Base-by-base conservation (phyloP, 2,797 vertebrate genomes). In the Melanotaenia nigrans region DNA sequence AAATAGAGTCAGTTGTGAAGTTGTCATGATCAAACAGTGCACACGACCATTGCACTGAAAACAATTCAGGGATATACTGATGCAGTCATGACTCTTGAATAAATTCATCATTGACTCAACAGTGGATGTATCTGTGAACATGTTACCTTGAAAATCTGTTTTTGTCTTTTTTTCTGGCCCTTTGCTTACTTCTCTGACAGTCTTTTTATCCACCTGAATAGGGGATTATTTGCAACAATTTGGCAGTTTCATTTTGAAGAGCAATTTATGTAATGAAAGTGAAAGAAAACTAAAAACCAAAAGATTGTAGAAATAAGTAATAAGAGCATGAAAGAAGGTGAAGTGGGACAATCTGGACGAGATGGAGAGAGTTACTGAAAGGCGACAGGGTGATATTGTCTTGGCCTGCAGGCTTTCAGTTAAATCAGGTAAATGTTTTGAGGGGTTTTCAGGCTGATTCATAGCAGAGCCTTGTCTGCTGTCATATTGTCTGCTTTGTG, bases 381-480 rank as follows among this genome's bases (percentile, higher is more conserved):
- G 56, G 67, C 36, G 38, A 62, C 63, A 28, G 35, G 30, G 25
- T 87, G 35, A 81, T 85, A 79, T 78, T 68, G 49, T 71, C 71
- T 62, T 66, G 68, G 77, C 71, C 71, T 71, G 53, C 25, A 25
- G 42, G 61, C 4, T 70, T 74, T 67, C 53, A 54, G 76, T 40
- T 72, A 77, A 86, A 83, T 68, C 24, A 78, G 79, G 61, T 7
- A 65, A 84, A 68, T 75, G 55, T 58, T 77, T 82, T 71, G 73
- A 56, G 64, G 30, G 11, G 30, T 38, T 53, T 14, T 14, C 4
- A 49, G 32, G 24, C 25, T 59, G 71, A 81, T 62, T 85, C 69
- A 73, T 51, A 40, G 64, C 28, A 2, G 68, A 56, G 58, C 60
- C 33, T 18, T 65, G 58, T 68, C 75, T 33, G 59, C 54, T 35